phyloP scores from a whole-genome alignment of 2,797 vertebrate genomes.

The Rhinogobio ventralis region DNA sequence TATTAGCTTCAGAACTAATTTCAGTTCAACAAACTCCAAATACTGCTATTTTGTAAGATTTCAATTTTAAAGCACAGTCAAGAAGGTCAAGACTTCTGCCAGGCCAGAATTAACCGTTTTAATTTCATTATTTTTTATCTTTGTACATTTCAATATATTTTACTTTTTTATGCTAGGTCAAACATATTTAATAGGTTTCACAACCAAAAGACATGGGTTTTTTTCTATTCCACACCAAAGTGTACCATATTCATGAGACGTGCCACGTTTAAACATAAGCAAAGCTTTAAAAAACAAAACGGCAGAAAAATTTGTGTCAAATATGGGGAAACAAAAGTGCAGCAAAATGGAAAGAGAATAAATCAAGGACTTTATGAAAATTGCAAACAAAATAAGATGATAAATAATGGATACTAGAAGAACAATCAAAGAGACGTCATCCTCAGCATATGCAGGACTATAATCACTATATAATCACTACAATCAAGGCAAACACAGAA shows the following conservation, averaged over 20 bases:
- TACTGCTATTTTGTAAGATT: neutral
- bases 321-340: neutral
- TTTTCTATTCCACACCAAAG: neutral
- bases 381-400: neutral
- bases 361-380: neutral
- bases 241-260: neutral
- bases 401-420: neutral
- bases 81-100: neutral
- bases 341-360: neutral
- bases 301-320: neutral
- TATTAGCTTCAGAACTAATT: neutral
- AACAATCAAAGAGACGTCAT: neutral
- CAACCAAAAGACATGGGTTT: neutral
- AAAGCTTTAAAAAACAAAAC: neutral
- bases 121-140: too few species aligned
- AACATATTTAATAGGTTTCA: neutral
- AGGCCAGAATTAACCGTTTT: neutral
- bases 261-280: neutral
- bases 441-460: neutral
- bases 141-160: neutral
- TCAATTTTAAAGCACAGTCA: neutral
- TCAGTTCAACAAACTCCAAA: neutral
- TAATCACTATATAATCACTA: neutral
- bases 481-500: conserved; percentile 23
- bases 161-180: neutral